Evolutionary conservation across 2,113 vertebrate genomes (phyloP).

Genomic region (Entelurus aequoreus): DNA sequence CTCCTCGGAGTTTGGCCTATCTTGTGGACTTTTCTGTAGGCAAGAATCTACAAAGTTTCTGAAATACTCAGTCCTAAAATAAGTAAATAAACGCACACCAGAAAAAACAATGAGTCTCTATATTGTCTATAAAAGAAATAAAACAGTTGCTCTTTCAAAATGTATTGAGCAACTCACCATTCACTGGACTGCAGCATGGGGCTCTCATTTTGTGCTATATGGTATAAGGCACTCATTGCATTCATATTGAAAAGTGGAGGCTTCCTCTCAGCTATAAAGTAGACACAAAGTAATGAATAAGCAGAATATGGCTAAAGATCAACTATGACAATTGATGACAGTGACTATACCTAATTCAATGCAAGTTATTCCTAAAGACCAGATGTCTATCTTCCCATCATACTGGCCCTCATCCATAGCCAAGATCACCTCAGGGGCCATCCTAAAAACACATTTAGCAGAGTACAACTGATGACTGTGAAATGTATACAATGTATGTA

Average conservation of each 20-base stretch:
- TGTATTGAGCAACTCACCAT: conserved; percentile 81
- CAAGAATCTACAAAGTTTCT: conserved; percentile 99
- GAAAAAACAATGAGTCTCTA: conserved; percentile 12
- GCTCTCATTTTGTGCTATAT: conserved; percentile 99
- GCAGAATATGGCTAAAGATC: neutral
- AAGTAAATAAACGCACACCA: conserved; percentile 20
- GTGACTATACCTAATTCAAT: conserved; percentile 89
- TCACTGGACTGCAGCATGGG: conserved; percentile 93
- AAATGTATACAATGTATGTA: neutral
- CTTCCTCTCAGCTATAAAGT: conserved; percentile 91
- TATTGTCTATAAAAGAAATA: neutral
- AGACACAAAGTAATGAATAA: conserved; percentile 21
- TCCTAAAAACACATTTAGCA: conserved; percentile 69
- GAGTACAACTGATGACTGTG: neutral
- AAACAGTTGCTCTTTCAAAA: neutral
- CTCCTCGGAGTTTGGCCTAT: conserved; percentile 96
- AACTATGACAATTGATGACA: neutral
- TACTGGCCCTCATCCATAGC: conserved; percentile 99
- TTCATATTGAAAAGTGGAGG: conserved; percentile 99
- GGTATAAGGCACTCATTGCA: conserved; percentile 99
- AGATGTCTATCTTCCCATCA: conserved; percentile 98
- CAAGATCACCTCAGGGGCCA: conserved; percentile 99
- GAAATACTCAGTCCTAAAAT: conserved; percentile 94
- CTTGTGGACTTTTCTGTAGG: conserved; percentile 98
- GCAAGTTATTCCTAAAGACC: conserved; percentile 99